These are phyloP conservation scores for Alligator sinensis DNA, from an alignment of 2,113 vertebrate genomes.

Conservation along the genomic window DNA sequence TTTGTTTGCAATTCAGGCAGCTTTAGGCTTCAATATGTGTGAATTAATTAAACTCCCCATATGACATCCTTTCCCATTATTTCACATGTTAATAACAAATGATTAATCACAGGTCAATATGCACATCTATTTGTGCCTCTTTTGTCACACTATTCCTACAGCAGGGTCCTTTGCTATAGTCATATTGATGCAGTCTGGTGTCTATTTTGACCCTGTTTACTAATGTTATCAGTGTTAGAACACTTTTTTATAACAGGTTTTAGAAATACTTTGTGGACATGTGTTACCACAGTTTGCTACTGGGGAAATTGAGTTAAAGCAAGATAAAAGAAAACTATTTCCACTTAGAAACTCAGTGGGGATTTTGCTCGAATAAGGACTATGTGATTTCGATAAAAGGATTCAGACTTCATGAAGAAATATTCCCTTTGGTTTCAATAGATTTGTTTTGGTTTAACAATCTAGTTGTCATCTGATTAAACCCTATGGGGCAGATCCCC, in stretches of 20 bases:
- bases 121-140: not conserved
- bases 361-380: slow-evolving; percentile 46
- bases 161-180: not conserved
- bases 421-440: not conserved
- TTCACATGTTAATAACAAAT: not conserved
- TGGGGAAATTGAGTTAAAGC: slow-evolving; percentile 38
- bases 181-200: not conserved
- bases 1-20: not conserved
- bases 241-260: slow-evolving; percentile 27
- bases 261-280: slow-evolving; percentile 56
- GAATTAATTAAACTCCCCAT: not conserved
- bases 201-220: not conserved
- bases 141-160: not conserved
- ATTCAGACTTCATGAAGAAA: slow-evolving; percentile 4
- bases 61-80: not conserved
- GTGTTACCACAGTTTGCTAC: not conserved
- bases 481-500: slow-evolving; percentile 4
- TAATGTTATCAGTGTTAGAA: not conserved
- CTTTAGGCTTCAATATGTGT: not conserved
- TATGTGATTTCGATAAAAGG: slow-evolving; percentile 21
- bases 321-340: slow-evolving; percentile 47
- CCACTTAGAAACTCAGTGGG: slow-evolving; percentile 22
- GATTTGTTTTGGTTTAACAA: slow-evolving; percentile 2
- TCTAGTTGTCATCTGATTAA: slow-evolving; percentile 15
- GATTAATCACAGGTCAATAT: accelerated